Percentiles rank a stretch among this genome's conserved stretches.
These are phyloP conservation scores for Pipistrellus pipistrellus DNA, from an alignment of 2,797 vertebrate genomes.

Conservation along the genomic window DNA sequence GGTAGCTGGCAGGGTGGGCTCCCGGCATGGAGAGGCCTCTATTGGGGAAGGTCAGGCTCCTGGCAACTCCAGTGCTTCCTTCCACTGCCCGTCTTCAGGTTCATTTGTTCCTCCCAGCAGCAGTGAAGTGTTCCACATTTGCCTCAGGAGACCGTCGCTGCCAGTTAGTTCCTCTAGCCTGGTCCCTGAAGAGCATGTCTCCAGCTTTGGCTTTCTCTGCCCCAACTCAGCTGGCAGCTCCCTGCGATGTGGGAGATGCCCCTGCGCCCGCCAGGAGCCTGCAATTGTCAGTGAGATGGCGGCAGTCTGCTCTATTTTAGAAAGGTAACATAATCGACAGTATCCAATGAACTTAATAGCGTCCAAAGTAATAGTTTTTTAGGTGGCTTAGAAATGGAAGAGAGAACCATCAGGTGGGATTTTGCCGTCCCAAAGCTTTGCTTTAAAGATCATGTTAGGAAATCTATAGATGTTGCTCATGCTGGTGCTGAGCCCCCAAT, in stretches of 20 bases:
- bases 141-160: neutral
- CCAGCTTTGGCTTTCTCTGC: neutral
- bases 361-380: neutral
- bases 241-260: accelerated
- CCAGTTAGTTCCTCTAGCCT: neutral
- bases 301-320: neutral
- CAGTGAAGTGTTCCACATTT: neutral
- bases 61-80: accelerated
- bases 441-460: neutral
- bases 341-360: neutral
- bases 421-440: neutral
- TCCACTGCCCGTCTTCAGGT: too few species aligned
- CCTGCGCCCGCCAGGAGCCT: neutral
- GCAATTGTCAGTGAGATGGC: neutral
- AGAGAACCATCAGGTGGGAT: neutral
- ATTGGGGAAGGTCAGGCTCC: accelerated
- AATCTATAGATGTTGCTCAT: neutral
- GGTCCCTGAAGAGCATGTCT: neutral
- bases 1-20: too few species aligned
- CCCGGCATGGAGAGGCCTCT: accelerated
- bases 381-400: slow-evolving; percentile 15
- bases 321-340: neutral
- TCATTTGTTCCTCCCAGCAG: neutral
- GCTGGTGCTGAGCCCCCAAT: neutral
- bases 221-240: neutral